Conservation (phyloP, 2,797 vertebrate genomes). For the Fistularia commersonii region DNA sequence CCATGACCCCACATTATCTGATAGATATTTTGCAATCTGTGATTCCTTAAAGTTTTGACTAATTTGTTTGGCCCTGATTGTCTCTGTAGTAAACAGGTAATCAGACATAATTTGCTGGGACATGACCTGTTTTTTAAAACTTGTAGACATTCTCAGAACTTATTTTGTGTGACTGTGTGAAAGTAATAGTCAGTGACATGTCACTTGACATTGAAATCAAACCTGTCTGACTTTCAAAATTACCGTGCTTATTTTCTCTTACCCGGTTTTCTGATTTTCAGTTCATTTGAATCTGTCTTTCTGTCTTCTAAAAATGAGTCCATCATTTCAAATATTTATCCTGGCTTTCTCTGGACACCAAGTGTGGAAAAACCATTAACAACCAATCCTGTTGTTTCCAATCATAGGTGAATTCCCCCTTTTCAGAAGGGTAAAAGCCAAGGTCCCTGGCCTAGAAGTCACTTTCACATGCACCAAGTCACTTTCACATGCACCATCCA, state of each 20-base stretch:
- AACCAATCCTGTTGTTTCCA: slow-evolving; percentile 39
- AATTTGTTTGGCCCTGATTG: background rate
- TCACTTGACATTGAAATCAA: slow-evolving; percentile 5
- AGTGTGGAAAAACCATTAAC: slow-evolving; percentile 19
- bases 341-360: slow-evolving; percentile 6
- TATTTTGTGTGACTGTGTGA: too few species aligned
- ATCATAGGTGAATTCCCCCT: too few species aligned
- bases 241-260: background rate
- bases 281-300: background rate
- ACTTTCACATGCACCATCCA: slow-evolving; percentile 35
- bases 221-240: slow-evolving; percentile 4
- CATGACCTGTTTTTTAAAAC: too few species aligned
- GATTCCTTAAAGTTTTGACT: background rate
- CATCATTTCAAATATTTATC: slow-evolving; percentile 1
- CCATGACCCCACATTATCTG: too few species aligned
- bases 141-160: too few species aligned
- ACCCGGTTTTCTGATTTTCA: background rate
- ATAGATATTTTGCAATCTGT: background rate
- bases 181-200: background rate
- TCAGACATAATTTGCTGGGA: too few species aligned
- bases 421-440: slow-evolving; percentile 25
- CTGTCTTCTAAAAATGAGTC: background rate
- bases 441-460: background rate
- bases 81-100: too few species aligned
- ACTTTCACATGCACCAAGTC: slow-evolving; percentile 35